phyloP scores from a whole-genome alignment of 2,113 vertebrate genomes.

The Myanophis thanlyinensis region DNA sequence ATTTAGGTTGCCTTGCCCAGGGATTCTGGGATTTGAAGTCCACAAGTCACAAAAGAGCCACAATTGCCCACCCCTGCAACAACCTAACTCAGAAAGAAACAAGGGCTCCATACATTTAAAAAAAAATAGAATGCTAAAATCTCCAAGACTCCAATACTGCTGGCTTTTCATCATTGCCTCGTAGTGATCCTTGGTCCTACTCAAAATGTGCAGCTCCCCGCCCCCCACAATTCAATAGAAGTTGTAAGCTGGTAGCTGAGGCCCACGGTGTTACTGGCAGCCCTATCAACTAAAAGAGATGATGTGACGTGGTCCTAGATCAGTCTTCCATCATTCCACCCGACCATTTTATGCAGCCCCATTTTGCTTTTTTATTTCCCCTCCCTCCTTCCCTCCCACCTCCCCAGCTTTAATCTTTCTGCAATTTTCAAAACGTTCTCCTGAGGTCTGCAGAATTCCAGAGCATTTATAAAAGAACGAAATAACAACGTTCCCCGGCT shows the following conservation, averaged over 20 bases:
- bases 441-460: conserved; percentile 7
- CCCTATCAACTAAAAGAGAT: conserved; percentile 38
- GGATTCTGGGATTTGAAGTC: too few species aligned
- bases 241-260: not conserved
- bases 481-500: conserved; percentile 24
- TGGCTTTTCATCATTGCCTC: not conserved
- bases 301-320: conserved; percentile 34
- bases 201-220: not conserved
- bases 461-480: conserved; percentile 4
- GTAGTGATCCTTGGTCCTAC: not conserved
- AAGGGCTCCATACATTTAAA: not conserved
- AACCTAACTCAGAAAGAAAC: not conserved
- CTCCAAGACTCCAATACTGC: not conserved
- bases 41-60: too few species aligned
- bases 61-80: too few species aligned
- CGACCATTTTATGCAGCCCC: conserved; percentile 1
- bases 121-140: not conserved
- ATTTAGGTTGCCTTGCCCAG: too few species aligned
- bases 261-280: conserved; percentile 36
- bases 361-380: not conserved
- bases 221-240: not conserved
- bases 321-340: not conserved
- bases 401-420: conserved; percentile 15
- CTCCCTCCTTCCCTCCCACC: not conserved
- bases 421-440: conserved; percentile 8